Evolutionary conservation across 2,888 invertebrate species (phyloP).

Genomic region (Pseudococcus longispinus): DNA sequence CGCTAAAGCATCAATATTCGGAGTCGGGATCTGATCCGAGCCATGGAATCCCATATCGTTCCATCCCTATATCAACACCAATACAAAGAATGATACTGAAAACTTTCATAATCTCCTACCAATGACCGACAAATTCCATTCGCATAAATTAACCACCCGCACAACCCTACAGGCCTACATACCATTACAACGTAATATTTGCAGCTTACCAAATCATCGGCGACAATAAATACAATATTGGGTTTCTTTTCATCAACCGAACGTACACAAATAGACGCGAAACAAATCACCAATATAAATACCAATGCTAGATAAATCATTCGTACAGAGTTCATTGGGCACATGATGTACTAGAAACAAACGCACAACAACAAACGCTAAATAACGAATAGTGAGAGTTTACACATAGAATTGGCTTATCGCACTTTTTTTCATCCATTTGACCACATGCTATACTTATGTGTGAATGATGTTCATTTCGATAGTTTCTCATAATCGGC

Average conservation of each 20-base stretch:
- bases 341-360: not conserved
- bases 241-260: slow-evolving; percentile 62
- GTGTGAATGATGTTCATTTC: not conserved
- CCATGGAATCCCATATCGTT: slow-evolving; percentile 68
- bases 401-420: not conserved
- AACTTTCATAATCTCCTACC: not conserved
- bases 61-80: slow-evolving; percentile 64
- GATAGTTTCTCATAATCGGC: not conserved
- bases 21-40: slow-evolving; percentile 67
- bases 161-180: too few species aligned
- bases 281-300: not conserved
- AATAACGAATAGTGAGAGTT: not conserved
- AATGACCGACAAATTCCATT: too few species aligned
- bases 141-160: not conserved
- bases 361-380: not conserved
- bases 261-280: not conserved
- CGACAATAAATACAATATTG: slow-evolving; percentile 78
- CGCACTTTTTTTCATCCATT: not conserved
- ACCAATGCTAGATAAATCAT: not conserved
- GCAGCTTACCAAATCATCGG: slow-evolving; percentile 75
- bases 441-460: not conserved
- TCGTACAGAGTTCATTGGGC: not conserved
- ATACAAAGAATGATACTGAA: not conserved
- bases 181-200: not conserved
- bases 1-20: slow-evolving; percentile 67